Conservation (phyloP, 1,140 invertebrate species). For the Caenorhabditis tropicalis region DNA sequence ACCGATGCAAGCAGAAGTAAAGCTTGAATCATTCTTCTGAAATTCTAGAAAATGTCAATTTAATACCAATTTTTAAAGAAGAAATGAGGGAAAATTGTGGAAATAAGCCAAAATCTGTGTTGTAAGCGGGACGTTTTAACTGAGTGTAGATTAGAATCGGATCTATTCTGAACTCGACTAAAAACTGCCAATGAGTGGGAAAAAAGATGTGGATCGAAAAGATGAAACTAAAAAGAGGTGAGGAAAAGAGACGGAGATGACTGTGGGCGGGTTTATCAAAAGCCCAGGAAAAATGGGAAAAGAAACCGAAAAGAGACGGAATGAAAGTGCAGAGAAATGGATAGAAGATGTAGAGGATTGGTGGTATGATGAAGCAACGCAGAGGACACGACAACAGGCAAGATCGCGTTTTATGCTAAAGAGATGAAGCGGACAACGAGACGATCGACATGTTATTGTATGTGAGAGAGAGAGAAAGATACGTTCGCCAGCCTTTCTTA, state of each 20-base stretch:
- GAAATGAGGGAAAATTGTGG: neutral
- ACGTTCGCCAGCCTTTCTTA: constrained; percentile 11
- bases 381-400: neutral
- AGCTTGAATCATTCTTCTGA: constrained; percentile 17
- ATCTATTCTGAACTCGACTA: constrained; percentile 1
- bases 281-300: constrained; percentile 20
- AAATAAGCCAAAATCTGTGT: neutral
- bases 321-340: constrained; percentile 34
- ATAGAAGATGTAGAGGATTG: neutral
- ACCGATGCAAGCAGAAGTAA: constrained; percentile 24
- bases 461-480: neutral
- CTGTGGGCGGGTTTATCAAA: constrained; percentile 17
- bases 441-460: constrained; percentile 17
- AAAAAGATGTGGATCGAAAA: neutral
- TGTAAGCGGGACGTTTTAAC: constrained; percentile 6
- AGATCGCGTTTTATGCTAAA: constrained; percentile 3
- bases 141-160: neutral
- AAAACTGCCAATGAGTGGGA: neutral
- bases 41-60: neutral
- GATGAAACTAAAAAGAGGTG: constrained; percentile 36
- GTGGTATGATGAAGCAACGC: neutral
- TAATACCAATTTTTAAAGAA: neutral
- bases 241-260: neutral
- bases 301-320: constrained; percentile 21
- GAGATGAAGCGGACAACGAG: neutral